Evolutionary conservation across 1,140 invertebrate genomes (phyloP).

Genomic region (Dreissena polymorpha): DNA sequence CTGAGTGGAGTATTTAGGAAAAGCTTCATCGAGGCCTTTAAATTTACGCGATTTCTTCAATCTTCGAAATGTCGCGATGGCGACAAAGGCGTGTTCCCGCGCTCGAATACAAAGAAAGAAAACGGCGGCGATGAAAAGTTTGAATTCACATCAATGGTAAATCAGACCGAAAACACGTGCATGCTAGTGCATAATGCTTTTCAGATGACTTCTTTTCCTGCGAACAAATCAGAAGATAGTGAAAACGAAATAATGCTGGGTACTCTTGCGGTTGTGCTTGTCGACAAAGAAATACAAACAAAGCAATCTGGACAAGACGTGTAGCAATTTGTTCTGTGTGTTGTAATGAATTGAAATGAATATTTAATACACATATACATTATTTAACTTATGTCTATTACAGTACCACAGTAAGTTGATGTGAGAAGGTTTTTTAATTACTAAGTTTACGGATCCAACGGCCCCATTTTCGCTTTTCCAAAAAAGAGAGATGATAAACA

Average conservation of each 20-base stretch:
- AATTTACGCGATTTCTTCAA: slow-evolving; percentile 74
- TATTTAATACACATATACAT: too few species aligned
- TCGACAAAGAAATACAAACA: slow-evolving; percentile 61
- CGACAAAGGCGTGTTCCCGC: slow-evolving; percentile 94
- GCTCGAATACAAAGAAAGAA: slow-evolving; percentile 39
- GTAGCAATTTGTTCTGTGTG: too few species aligned
- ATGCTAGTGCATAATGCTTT: slow-evolving; percentile 27
- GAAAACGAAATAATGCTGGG: slow-evolving; percentile 10
- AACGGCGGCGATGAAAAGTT: slow-evolving; percentile 48
- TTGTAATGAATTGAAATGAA: too few species aligned
- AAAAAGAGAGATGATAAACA: too few species aligned
- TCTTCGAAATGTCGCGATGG: slow-evolving; percentile 83
- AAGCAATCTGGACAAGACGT: slow-evolving; percentile 42
- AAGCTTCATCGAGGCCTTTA: slow-evolving; percentile 88
- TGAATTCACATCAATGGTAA: slow-evolving; percentile 58
- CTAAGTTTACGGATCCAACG: too few species aligned
- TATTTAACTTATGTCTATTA: too few species aligned
- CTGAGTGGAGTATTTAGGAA: slow-evolving; percentile 89
- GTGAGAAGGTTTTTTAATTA: too few species aligned
- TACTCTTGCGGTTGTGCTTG: slow-evolving; percentile 30
- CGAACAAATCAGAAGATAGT: slow-evolving; percentile 16
- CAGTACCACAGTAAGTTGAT: too few species aligned
- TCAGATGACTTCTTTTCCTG: slow-evolving; percentile 11
- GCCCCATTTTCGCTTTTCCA: too few species aligned
- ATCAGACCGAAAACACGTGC: slow-evolving; percentile 44